phyloP scores from a whole-genome alignment of 2,888 invertebrate genomes.

The Shargacucullia verbasci region DNA sequence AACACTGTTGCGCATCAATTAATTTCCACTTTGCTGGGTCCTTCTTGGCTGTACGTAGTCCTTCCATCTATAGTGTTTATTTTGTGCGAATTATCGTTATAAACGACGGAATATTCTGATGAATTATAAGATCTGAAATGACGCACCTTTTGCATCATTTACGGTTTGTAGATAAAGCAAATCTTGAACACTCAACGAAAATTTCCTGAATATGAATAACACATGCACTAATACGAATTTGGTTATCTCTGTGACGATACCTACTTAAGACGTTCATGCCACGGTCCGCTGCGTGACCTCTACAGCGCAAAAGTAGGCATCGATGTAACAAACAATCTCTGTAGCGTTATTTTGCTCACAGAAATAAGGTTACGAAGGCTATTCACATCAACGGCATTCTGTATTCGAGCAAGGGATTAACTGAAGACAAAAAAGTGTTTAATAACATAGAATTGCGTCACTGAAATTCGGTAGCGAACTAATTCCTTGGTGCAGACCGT shows the following conservation, averaged over 20 bases:
- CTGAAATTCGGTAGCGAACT: conserved; percentile 34
- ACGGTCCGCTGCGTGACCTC: conserved; percentile 43
- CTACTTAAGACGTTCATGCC: conserved; percentile 19
- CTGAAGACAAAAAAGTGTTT: conserved; percentile 30
- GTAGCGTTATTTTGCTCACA: conserved; percentile 46
- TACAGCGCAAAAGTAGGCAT: conserved; percentile 34
- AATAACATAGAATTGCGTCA: conserved; percentile 34
- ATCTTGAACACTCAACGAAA: too few species aligned
- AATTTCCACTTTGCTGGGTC: conserved; percentile 32
- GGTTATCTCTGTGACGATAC: conserved; percentile 30
- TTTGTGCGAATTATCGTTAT: too few species aligned
- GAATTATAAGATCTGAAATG: not conserved
- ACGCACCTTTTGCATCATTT: too few species aligned
- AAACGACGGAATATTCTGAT: not conserved
- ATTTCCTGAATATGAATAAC: conserved; percentile 1
- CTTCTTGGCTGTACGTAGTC: too few species aligned
- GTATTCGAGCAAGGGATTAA: conserved; percentile 16
- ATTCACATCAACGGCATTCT: conserved; percentile 25
- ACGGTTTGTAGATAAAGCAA: too few species aligned
- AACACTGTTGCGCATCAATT: conserved; percentile 35
- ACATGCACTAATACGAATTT: conserved; percentile 12
- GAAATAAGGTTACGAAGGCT: conserved; percentile 39
- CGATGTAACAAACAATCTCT: conserved; percentile 39
- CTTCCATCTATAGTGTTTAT: too few species aligned
- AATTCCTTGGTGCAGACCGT: conserved; percentile 36